Percentiles rank a stretch among this genome's conserved stretches.
These are phyloP conservation scores for Drosophila sp. DNA, from an alignment of 1,140 invertebrate genomes.

Conservation along the genomic window DNA sequence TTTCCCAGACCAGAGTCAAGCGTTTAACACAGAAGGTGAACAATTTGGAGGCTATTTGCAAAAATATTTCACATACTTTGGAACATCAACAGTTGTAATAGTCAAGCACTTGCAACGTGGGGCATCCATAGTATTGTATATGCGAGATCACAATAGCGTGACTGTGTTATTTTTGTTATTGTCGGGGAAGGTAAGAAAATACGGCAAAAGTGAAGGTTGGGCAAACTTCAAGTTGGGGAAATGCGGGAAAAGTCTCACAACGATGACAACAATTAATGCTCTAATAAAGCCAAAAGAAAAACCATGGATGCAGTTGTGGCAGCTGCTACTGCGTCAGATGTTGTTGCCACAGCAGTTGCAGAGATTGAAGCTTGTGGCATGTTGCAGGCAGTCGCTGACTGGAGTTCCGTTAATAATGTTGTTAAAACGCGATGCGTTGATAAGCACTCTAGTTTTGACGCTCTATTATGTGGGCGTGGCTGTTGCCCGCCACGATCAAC, in stretches of 20 bases:
- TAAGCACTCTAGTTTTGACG: conserved; percentile 75
- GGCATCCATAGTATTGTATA: conserved; percentile 36
- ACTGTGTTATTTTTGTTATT: conserved; percentile 65
- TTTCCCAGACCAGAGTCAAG: conserved; percentile 16
- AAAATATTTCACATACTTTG: conserved; percentile 41
- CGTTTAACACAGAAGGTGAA: conserved; percentile 15
- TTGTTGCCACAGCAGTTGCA: conserved; percentile 38
- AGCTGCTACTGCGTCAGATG: conserved; percentile 20
- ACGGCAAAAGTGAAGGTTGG: conserved; percentile 82
- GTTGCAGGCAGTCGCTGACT: conserved; percentile 57
- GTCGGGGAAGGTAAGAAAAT: conserved; percentile 37
- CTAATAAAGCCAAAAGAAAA: conserved; percentile 80
- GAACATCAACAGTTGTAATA: conserved; percentile 3
- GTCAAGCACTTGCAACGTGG: background rate
- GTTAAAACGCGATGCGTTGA: conserved; percentile 68
- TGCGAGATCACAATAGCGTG: conserved; percentile 72
- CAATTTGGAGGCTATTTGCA: conserved; percentile 33
- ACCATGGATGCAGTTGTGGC: conserved; percentile 16
- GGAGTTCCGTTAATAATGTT: conserved; percentile 83
- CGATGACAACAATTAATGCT: conserved; percentile 80
- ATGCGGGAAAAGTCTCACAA: conserved; percentile 45
- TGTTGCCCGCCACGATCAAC: conserved; percentile 27
- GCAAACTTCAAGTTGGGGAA: conserved; percentile 39
- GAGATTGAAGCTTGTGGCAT: conserved; percentile 16
- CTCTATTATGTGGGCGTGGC: conserved; percentile 72